Conservation (phyloP, 2,113 vertebrate species). For the Larimichthys crocea region DNA sequence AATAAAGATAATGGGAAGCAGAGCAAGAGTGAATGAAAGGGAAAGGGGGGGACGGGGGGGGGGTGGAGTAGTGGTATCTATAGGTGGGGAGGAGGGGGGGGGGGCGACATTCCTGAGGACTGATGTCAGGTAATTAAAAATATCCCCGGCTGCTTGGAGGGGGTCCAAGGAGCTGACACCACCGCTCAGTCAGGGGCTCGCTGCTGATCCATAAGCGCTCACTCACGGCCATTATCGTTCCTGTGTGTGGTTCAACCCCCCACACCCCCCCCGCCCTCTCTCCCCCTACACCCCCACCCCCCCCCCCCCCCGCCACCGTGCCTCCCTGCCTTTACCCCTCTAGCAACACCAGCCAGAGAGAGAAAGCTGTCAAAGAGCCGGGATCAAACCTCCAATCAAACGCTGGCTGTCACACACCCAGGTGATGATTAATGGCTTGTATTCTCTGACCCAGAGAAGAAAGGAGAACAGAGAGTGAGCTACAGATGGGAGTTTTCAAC, state of each 20-base stretch:
- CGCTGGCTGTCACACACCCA: constrained; percentile 75
- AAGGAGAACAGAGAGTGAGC: constrained; percentile 69
- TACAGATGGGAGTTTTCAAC: constrained; percentile 80
- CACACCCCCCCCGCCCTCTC: not conserved
- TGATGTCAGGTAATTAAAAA: constrained; percentile 83
- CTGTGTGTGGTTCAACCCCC: constrained; percentile 70
- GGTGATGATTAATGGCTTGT: constrained; percentile 84
- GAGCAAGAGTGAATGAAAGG: constrained; percentile 73
- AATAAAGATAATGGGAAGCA: constrained; percentile 84
- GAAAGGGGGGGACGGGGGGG: constrained; percentile 35
- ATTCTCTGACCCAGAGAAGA: constrained; percentile 77
- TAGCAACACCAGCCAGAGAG: constrained; percentile 61
- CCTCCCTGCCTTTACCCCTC: constrained; percentile 67
- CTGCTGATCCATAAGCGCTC: constrained; percentile 77
- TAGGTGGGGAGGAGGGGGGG: constrained; percentile 53
- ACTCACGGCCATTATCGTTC: constrained; percentile 76
- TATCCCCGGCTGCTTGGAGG: constrained; percentile 78
- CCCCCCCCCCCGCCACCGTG: not conserved
- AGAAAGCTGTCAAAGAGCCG: constrained; percentile 74
- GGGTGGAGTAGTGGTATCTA: constrained; percentile 63
- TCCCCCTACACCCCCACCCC: too few relatives aligned
- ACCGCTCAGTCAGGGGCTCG: constrained; percentile 73
- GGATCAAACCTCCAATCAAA: constrained; percentile 80
- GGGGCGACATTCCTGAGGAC: constrained; percentile 70
- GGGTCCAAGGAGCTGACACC: constrained; percentile 73